These are phyloP conservation scores for Phaedon cochleariae DNA, from an alignment of 2,888 invertebrate species.

Conservation along the genomic window DNA sequence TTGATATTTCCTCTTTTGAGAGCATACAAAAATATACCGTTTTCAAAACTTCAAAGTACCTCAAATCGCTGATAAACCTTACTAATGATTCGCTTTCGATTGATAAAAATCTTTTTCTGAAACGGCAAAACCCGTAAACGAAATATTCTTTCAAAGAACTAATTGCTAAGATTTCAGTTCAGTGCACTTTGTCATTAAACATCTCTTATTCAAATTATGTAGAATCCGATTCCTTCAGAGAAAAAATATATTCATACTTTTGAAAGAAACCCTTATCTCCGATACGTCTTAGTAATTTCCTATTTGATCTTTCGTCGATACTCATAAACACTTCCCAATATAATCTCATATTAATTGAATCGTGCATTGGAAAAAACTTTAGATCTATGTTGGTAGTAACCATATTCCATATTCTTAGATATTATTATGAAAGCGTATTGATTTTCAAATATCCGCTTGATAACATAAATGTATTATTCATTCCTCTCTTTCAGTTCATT, in stretches of 20 bases:
- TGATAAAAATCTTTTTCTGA: constrained; percentile 57
- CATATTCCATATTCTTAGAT: too few species aligned
- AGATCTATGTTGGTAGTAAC: constrained; percentile 25
- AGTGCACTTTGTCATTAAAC: constrained; percentile 58
- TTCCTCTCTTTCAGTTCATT: too few species aligned
- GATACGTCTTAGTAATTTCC: constrained; percentile 59
- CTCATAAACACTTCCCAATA: constrained; percentile 27
- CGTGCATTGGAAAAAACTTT: constrained; percentile 11
- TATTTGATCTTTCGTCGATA: constrained; percentile 52
- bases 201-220: constrained; percentile 56
- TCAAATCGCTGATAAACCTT: constrained; percentile 62
- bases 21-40: constrained; percentile 49
- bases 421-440: too few species aligned
- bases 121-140: constrained; percentile 58
- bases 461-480: too few species aligned
- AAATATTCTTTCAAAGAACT: constrained; percentile 61
- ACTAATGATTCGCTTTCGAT: constrained; percentile 61
- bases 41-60: constrained; percentile 57
- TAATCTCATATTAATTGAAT: background rate
- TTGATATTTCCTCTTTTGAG: constrained; percentile 42
- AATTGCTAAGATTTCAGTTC: constrained; percentile 63
- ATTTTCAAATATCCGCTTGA: too few species aligned
- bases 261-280: constrained; percentile 56
- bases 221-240: constrained; percentile 58
- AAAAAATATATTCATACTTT: constrained; percentile 56